Evolutionary conservation across 1,140 invertebrate species (phyloP).

Genomic region (Globodera ellingtonae): DNA sequence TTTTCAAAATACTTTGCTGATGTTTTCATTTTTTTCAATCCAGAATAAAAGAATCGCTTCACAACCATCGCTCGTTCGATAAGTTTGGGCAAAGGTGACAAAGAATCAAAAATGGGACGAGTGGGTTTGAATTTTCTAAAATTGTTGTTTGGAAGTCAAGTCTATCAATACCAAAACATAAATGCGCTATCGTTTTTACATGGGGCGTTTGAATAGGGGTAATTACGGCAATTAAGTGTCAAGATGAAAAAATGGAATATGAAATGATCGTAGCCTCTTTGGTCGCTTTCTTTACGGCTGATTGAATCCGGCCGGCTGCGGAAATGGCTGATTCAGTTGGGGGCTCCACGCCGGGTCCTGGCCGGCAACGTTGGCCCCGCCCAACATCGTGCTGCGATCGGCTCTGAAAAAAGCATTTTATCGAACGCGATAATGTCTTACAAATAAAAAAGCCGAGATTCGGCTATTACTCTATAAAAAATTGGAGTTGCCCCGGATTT

Average conservation of each 20-base stretch:
- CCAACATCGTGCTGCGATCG: constrained; percentile 62
- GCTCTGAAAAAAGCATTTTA: constrained; percentile 44
- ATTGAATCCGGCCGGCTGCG: constrained; percentile 53
- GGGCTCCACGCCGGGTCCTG: constrained; percentile 61
- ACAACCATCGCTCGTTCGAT: background rate
- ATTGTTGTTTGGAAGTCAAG: background rate
- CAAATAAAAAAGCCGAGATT: no score
- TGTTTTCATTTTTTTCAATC: background rate
- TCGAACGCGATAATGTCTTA: no score
- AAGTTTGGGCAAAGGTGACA: background rate
- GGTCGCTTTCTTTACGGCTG: constrained; percentile 44
- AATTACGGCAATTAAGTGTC: background rate
- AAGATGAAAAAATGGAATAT: background rate
- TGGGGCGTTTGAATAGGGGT: background rate
- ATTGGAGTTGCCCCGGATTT: no score
- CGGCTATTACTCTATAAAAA: no score
- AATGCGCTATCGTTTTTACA: constrained; percentile 1
- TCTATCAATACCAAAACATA: background rate
- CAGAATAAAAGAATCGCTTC: background rate
- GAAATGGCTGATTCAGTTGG: constrained; percentile 54
- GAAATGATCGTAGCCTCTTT: background rate
- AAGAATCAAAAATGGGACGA: constrained; percentile 6
- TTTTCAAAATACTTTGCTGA: no score
- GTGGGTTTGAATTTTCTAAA: background rate
- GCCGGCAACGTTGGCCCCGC: constrained; percentile 33